Base-by-base conservation (phyloP, 2,888 invertebrate species). In the Anodontia alba region DNA sequence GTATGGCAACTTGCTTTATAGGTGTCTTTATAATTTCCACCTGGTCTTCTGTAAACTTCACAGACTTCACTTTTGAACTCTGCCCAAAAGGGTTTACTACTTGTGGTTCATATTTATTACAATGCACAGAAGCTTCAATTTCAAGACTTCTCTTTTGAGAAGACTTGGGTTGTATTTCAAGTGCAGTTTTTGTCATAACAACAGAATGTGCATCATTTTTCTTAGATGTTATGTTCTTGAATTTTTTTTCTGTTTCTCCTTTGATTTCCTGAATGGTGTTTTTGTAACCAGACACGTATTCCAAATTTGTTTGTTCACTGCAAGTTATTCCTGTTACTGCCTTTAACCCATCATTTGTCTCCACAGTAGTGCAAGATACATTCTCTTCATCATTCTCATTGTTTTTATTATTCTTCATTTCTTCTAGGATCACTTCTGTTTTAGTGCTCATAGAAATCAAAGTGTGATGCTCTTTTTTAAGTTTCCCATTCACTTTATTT, bases 1-100 rank as follows among this genome's bases (percentile, higher is more conserved):
- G 8, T 8, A 3, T 17, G 17, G 20, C 46, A 46, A 3, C n/a
- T 15, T 31, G 20, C 33, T 62, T 62, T 33, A 62, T 7, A 62
- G 73, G 73, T 23, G 73, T 43, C 26, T 26, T 62, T 26, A 73
- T 73, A 23, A 57, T 38, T 57, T 20, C 36, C 7, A 57, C 62
- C 3, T 62, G 62, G 20, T 5, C 29, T 42, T 54, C 57, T 33
- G 62, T 62, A 62, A 73, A 73, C 31, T 42, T 57, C 1, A 73
- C 73, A 73, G 54, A 51, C n/a, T 33, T 72, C 23, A 20, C 1
- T 31, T 54, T 54, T 10, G 36, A n/a, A 17, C 49, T 71, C 12
- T 38, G 38, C n/a, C n/a, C n/a, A n/a, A 38, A 8, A 8, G 38
- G 38, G 7, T 12, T 38, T 38, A n/a, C n/a, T 38, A 38, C 38